These are phyloP conservation scores for Staurois parvus DNA, from an alignment of 2,797 vertebrate genomes.

Conservation along the genomic window DNA sequence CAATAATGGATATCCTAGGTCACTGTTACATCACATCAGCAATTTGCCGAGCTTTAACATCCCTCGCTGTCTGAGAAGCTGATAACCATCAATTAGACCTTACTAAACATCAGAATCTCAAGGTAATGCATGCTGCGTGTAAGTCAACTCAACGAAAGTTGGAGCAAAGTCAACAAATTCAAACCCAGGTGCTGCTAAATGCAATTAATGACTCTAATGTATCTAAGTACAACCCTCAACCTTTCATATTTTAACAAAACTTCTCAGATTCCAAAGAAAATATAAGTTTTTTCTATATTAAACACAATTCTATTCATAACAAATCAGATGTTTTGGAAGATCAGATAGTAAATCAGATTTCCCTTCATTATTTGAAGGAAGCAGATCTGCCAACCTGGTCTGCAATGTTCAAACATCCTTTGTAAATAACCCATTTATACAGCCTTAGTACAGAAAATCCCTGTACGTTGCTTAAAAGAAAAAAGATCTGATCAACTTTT, in stretches of 20 bases:
- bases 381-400: too few relatives aligned
- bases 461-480: too few relatives aligned
- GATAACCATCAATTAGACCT: slow-evolving; percentile 48
- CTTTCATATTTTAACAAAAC: not conserved
- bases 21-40: slow-evolving; percentile 17
- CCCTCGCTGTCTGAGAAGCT: slow-evolving; percentile 29
- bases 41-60: slow-evolving; percentile 33
- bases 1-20: not conserved
- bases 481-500: too few relatives aligned
- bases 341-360: too few relatives aligned
- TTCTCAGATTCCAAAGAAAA: not conserved
- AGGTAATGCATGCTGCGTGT: slow-evolving; percentile 29
- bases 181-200: not conserved
- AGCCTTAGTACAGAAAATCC: too few relatives aligned
- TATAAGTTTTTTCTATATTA: not conserved
- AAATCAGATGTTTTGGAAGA: too few relatives aligned
- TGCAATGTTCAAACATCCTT: too few relatives aligned
- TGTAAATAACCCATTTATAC: too few relatives aligned
- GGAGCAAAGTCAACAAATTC: slow-evolving; percentile 7
- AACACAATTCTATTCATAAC: too few relatives aligned
- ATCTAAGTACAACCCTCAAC: too few relatives aligned
- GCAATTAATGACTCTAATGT: slow-evolving; percentile 12
- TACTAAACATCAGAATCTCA: slow-evolving; percentile 48
- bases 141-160: slow-evolving; percentile 29
- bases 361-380: too few relatives aligned